A percentile compares a stretch with the other conserved stretches of the same genome.
Conservation (phyloP, 2,888 invertebrate genomes). For the Spatulosminthurus flaviceps region DNA sequence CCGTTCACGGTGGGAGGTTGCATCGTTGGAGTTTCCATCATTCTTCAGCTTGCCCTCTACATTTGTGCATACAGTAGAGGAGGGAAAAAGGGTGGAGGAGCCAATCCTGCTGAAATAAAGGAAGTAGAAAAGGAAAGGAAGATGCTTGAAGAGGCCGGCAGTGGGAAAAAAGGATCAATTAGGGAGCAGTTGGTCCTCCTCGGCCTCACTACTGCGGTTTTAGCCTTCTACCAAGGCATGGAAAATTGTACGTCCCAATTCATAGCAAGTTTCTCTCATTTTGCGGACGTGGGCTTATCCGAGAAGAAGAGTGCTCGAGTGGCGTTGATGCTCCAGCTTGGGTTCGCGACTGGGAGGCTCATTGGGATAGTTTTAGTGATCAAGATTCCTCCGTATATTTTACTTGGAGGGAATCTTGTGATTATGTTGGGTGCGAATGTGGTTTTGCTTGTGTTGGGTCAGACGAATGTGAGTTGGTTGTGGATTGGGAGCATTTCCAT, state of each 20-base stretch:
- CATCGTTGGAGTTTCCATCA: slow-evolving; percentile 1
- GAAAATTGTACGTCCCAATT: slow-evolving; percentile 45
- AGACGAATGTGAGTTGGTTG: neutral
- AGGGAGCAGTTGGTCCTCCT: too few relatives aligned
- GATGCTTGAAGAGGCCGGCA: too few relatives aligned
- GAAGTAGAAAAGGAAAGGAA: too few relatives aligned
- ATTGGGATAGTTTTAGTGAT: slow-evolving; percentile 27
- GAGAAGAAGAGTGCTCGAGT: slow-evolving; percentile 15
- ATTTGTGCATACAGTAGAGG: neutral
- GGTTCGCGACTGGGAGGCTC: slow-evolving; percentile 12
- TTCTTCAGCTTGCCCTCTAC: slow-evolving; percentile 1
- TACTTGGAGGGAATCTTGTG: neutral
- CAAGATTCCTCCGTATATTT: neutral
- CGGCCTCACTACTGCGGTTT: slow-evolving; percentile 40
- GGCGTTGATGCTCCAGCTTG: slow-evolving; percentile 6
- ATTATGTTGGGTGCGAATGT: neutral
- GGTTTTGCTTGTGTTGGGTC: neutral
- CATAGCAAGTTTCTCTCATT: slow-evolving; percentile 22
- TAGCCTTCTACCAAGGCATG: slow-evolving; percentile 51
- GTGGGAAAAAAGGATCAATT: neutral
- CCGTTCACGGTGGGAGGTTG: slow-evolving; percentile 26
- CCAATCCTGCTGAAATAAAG: neutral
- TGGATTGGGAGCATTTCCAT: slow-evolving; percentile 32
- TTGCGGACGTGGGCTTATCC: neutral
- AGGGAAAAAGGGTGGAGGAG: neutral